Conservation (phyloP, 92 coral and sea anemone genomes). For the Parazoanthus swiftii region DNA sequence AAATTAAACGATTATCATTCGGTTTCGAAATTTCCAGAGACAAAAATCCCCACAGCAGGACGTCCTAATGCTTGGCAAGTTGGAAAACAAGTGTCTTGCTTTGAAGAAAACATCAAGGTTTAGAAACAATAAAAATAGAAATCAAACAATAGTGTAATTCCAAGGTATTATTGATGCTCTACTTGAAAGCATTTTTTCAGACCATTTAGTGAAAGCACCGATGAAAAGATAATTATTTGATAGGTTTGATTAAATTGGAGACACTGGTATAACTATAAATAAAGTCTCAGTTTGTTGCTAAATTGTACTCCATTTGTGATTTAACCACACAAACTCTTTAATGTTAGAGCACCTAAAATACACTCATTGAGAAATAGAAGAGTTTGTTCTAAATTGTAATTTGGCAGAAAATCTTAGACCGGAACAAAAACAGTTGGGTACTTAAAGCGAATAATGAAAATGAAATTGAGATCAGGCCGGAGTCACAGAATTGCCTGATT, state of each 20-base stretch:
- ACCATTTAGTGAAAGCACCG: background rate
- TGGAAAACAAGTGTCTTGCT: background rate
- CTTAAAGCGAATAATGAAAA: background rate
- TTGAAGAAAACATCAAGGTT: background rate
- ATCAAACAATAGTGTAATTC: background rate
- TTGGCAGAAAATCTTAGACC: background rate
- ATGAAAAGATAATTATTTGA: background rate
- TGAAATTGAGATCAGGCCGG: background rate
- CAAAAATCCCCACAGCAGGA: background rate
- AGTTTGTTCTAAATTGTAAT: background rate
- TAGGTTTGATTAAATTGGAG: background rate
- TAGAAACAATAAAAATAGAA: background rate
- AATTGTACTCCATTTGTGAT: background rate
- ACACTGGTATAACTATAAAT: background rate
- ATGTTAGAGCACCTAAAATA: background rate
- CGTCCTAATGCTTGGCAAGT: background rate
- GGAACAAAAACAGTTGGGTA: background rate
- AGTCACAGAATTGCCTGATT: background rate
- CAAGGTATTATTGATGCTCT: background rate
- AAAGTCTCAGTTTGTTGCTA: background rate
- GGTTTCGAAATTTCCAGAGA: background rate
- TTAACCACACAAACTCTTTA: background rate
- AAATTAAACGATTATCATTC: background rate
- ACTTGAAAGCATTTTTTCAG: background rate
- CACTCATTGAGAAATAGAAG: background rate